These are phyloP conservation scores for Lucilia sericata DNA, from an alignment of 1,140 invertebrate genomes.

Conservation along the genomic window DNA sequence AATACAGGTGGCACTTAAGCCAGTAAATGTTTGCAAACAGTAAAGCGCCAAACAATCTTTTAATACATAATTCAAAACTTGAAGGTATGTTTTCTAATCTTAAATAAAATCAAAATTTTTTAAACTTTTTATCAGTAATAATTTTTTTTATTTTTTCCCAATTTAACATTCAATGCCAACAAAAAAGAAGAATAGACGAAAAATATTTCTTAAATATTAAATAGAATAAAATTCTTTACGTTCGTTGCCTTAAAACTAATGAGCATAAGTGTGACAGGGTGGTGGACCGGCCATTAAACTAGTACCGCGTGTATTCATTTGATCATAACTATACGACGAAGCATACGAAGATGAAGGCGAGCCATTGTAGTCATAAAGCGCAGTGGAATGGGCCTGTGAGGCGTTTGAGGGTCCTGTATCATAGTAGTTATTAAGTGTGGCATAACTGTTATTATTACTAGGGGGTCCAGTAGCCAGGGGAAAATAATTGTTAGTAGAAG, in stretches of 20 bases:
- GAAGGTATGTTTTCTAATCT: too few relatives aligned
- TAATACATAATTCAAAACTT: too few relatives aligned
- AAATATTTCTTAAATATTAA: slow-evolving; percentile 19
- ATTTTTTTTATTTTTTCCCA: slow-evolving; percentile 24
- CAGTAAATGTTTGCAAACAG: too few relatives aligned
- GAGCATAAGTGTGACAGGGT: slow-evolving; percentile 37
- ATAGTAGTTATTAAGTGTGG: slow-evolving; percentile 3
- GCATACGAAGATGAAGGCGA: background rate
- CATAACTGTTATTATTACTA: background rate
- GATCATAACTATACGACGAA: slow-evolving; percentile 15
- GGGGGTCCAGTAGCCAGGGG: background rate
- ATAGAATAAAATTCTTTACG: background rate
- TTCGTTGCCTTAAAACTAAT: background rate
- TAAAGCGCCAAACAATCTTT: too few relatives aligned
- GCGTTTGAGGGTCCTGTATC: background rate
- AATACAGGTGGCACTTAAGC: too few relatives aligned
- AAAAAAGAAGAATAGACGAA: background rate
- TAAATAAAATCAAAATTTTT: too few relatives aligned
- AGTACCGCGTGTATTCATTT: background rate
- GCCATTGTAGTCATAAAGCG: slow-evolving; percentile 1
- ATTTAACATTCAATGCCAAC: slow-evolving; percentile 18
- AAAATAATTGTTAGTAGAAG: background rate
- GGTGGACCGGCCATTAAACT: background rate
- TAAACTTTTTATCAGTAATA: too few relatives aligned
- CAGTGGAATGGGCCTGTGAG: background rate